Conservation (phyloP, 2,888 invertebrate species). For the Sinohyriopsis cumingii region DNA sequence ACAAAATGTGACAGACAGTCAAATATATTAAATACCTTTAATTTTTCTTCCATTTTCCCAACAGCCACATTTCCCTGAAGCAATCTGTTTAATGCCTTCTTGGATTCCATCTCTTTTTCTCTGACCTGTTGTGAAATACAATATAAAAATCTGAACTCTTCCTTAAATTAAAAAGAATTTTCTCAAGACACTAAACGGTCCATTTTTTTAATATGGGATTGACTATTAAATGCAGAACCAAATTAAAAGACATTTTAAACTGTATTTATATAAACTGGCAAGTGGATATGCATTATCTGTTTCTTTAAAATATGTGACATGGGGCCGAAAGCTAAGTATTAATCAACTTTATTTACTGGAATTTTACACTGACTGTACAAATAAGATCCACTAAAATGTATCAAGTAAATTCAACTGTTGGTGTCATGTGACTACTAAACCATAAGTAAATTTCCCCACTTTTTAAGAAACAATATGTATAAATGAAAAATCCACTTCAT, state of each 20-base stretch:
- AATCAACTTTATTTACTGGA: too few species aligned
- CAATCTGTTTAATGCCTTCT: slow-evolving; percentile 60
- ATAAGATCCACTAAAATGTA: too few species aligned
- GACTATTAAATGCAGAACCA: not conserved
- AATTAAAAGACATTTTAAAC: slow-evolving; percentile 3
- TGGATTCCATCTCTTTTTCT: slow-evolving; percentile 55
- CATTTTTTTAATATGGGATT: not conserved
- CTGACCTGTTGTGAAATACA: slow-evolving; percentile 43
- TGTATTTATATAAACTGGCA: not conserved
- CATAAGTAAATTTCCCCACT: too few species aligned
- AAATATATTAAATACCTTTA: slow-evolving; percentile 51
- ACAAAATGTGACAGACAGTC: too few species aligned
- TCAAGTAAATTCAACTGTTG: too few species aligned
- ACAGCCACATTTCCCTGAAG: slow-evolving; percentile 56
- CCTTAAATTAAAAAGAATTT: slow-evolving; percentile 11
- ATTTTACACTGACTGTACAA: too few species aligned
- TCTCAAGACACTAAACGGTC: not conserved
- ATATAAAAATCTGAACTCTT: not conserved
- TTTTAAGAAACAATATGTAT: too few species aligned
- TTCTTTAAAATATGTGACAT: too few species aligned
- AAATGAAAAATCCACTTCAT: too few species aligned
- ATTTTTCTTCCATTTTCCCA: slow-evolving; percentile 65
- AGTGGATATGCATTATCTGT: too few species aligned
- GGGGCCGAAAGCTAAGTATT: too few species aligned
- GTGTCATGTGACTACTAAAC: too few species aligned